Evolutionary conservation across 1,140 invertebrate species (phyloP).

Genomic region (Hestina assimilis): DNA sequence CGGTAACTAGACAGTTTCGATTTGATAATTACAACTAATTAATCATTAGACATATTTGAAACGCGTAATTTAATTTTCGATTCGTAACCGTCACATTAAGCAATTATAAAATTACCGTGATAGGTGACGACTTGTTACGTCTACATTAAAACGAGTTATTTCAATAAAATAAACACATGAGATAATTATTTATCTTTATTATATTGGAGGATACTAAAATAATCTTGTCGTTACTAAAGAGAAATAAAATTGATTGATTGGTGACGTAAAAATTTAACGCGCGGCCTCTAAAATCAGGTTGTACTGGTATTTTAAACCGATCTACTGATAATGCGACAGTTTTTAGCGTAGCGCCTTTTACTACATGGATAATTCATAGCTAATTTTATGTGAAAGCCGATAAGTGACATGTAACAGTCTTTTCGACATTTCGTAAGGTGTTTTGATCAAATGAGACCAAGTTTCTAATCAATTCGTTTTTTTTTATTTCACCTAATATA

Average conservation of each 20-base stretch:
- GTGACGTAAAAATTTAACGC: conserved; percentile 66
- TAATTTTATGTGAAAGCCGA: conserved; percentile 29
- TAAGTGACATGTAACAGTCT: background rate
- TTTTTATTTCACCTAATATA: too few relatives aligned
- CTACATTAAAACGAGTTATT: conserved; percentile 8
- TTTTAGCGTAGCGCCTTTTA: conserved; percentile 43
- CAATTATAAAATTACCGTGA: background rate
- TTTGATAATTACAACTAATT: too few relatives aligned
- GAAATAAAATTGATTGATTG: conserved; percentile 72
- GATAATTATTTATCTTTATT: conserved; percentile 5
- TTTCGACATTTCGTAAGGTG: conserved; percentile 25
- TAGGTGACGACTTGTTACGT: background rate
- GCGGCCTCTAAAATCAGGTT: conserved; percentile 40
- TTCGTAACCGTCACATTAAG: too few relatives aligned
- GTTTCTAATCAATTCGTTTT: too few relatives aligned
- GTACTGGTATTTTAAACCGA: conserved; percentile 43
- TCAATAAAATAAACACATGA: conserved; percentile 4
- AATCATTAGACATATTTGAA: too few relatives aligned
- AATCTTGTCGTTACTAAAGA: conserved; percentile 25
- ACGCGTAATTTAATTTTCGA: too few relatives aligned
- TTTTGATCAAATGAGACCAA: conserved; percentile 4
- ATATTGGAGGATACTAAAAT: conserved; percentile 26
- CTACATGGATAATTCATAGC: conserved; percentile 32
- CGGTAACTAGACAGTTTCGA: too few relatives aligned
- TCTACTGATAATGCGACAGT: conserved; percentile 35